Evolutionary conservation across 2,797 vertebrate species (phyloP), one percentile per base, ranked within the genome.

Genomic region (Triplophysa bombifrons): DNA sequence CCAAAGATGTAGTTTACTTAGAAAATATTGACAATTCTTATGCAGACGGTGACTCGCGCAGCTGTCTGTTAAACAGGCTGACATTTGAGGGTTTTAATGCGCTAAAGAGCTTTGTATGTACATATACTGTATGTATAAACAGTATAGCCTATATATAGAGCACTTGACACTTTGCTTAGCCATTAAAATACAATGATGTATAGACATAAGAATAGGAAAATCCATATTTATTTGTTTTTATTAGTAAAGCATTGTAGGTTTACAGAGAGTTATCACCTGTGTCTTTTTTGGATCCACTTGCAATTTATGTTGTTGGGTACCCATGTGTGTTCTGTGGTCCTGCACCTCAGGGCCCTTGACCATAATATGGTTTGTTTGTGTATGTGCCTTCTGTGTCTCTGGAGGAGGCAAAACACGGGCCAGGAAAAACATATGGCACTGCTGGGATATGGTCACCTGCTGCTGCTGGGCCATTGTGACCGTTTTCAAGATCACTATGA

Each of bases 391-490:
- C 88, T 85, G 91, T 87, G 87, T 86, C 89, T 90, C 89, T 82
- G 38, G 87, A 84, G 89, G 87, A 88, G 87, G 84, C 69, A 34
- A 85, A 85, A 67, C 72, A 73, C 56, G 80, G 84, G 90, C 92
- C 93, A 92, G 89, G 85, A 90, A 88, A 88, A 93, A 84, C 93
- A 94, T 92, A 94, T 89, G 91, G 92, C 80, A 85, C 90, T 86
- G 86, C 82, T 87, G 90, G 91, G 91, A 90, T 81, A 63, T 38
- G 76, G 88, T 88, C 91, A 92, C 90, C 90, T 92, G 92, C 91
- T 51, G 82, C 41, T 85, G 69, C 77, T 79, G 78, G 82, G 89
- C 83, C 86, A 22, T 78, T 69, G 90, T 88, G 89, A 86, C 88
- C 78, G 50, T 78, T 86, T 85, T 89, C 75, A 85, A 80, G 89